Evolutionary conservation across 2,888 invertebrate genomes (phyloP).

Genomic region (Amiota mariae): DNA sequence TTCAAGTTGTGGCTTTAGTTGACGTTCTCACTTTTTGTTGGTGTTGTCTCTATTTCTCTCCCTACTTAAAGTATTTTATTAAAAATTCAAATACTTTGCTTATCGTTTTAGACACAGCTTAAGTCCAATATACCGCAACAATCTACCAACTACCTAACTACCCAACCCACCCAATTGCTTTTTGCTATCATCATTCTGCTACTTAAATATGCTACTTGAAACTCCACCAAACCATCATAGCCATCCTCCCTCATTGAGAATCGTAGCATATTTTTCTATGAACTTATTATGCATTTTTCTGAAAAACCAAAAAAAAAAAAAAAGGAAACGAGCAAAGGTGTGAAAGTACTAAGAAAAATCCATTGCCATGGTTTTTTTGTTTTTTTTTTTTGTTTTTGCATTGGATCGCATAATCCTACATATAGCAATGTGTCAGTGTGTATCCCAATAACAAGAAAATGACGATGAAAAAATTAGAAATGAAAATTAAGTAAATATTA

Average conservation of each 20-base stretch:
- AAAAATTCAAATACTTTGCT: constrained; percentile 68
- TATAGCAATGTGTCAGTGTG: background rate
- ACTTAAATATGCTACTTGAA: constrained; percentile 31
- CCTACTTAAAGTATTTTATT: constrained; percentile 62
- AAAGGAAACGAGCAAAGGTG: background rate
- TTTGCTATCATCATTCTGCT: background rate
- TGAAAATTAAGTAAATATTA: constrained; percentile 68
- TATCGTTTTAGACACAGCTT: constrained; percentile 64
- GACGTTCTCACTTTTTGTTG: too few species aligned
- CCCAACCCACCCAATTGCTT: constrained; percentile 28
- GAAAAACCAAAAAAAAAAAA: background rate
- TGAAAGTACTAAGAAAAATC: constrained; percentile 13
- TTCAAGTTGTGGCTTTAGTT: constrained; percentile 33
- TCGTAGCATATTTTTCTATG: constrained; percentile 52
- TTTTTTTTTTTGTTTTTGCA: constrained; percentile 48
- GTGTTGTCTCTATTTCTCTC: constrained; percentile 18
- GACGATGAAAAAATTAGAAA: constrained; percentile 56
- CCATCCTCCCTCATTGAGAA: constrained; percentile 37
- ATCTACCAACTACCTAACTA: background rate
- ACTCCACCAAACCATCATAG: constrained; percentile 25
- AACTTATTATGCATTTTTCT: constrained; percentile 62
- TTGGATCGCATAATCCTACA: background rate
- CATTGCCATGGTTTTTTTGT: constrained; percentile 52
- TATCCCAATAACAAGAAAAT: background rate
- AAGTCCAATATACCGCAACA: constrained; percentile 46